A percentile compares a stretch with the other conserved stretches of the same genome.
phyloP scores from a whole-genome alignment of 2,113 vertebrate genomes.

The Otis tarda region DNA sequence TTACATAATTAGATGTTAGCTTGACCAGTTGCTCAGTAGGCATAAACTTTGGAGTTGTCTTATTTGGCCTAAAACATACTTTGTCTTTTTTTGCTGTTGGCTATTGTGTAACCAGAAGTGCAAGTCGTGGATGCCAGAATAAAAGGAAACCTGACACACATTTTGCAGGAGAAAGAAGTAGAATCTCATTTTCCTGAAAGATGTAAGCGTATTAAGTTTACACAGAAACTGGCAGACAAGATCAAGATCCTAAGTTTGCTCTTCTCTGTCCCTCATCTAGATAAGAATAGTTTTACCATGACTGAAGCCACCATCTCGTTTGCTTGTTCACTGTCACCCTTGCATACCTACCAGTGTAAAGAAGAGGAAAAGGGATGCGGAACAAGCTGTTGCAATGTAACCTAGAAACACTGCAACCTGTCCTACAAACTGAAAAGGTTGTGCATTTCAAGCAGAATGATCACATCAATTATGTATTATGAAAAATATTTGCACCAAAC shows the following conservation, averaged over 20 bases:
- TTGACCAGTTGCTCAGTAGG: not conserved
- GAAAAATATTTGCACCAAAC: not conserved
- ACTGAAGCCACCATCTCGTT: not conserved
- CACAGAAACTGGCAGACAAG: not conserved
- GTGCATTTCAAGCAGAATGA: not conserved
- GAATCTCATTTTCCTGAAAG: not conserved
- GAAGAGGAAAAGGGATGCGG: not conserved
- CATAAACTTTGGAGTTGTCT: not conserved
- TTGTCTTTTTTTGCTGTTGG: not conserved
- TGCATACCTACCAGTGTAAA: not conserved
- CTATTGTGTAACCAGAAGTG: not conserved
- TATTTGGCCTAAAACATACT: not conserved
- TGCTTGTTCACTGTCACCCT: not conserved
- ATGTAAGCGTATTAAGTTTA: not conserved
- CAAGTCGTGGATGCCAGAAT: not conserved
- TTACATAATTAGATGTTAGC: not conserved
- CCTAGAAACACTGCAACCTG: not conserved
- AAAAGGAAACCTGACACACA: not conserved
- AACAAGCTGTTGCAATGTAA: not conserved
- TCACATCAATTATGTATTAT: not conserved
- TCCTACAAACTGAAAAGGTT: not conserved
- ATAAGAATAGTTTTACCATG: not conserved
- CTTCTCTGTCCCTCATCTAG: fast-evolving
- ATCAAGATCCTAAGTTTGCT: not conserved
- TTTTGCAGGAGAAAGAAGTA: not conserved